Conservation (phyloP, 2,797 vertebrate species). For the Rhabdophis nuchalis region DNA sequence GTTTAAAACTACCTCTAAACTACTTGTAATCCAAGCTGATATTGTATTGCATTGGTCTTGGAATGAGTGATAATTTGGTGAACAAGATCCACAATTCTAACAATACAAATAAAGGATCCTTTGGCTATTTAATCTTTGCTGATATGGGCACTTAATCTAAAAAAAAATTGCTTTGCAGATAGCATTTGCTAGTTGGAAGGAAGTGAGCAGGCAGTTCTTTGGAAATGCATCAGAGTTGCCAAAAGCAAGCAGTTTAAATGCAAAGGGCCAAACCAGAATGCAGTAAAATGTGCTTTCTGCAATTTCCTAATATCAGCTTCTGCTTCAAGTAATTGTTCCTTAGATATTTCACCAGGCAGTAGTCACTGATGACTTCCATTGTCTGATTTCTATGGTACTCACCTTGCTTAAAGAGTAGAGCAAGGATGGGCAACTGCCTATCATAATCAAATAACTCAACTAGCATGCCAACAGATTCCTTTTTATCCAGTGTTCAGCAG, state of each 20-base stretch:
- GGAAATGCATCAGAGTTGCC: not conserved
- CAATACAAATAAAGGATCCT: not conserved
- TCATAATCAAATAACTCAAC: not conserved
- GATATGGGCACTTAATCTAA: not conserved
- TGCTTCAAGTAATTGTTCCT: not conserved
- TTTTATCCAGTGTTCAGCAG: not conserved
- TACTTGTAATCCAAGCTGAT: not conserved
- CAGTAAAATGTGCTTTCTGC: not conserved
- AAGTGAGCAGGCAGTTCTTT: not conserved
- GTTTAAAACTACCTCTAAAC: not conserved
- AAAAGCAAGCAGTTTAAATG: not conserved
- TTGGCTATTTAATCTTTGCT: not conserved
- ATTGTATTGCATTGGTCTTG: not conserved
- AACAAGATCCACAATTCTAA: not conserved
- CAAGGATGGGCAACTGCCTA: not conserved
- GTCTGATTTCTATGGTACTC: not conserved
- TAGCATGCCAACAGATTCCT: not conserved
- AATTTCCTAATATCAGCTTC: not conserved
- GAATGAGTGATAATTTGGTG: not conserved
- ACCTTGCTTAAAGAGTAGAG: not conserved
- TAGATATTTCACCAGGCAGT: not conserved
- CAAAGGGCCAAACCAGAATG: not conserved
- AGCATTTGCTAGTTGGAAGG: not conserved
- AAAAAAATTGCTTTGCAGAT: not conserved
- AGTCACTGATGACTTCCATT: not conserved